Percentiles rank a stretch among this genome's conserved stretches.
These are phyloP conservation scores for Oreotragus oreotragus DNA, from an alignment of 2,113 vertebrate genomes.

Conservation along the genomic window DNA sequence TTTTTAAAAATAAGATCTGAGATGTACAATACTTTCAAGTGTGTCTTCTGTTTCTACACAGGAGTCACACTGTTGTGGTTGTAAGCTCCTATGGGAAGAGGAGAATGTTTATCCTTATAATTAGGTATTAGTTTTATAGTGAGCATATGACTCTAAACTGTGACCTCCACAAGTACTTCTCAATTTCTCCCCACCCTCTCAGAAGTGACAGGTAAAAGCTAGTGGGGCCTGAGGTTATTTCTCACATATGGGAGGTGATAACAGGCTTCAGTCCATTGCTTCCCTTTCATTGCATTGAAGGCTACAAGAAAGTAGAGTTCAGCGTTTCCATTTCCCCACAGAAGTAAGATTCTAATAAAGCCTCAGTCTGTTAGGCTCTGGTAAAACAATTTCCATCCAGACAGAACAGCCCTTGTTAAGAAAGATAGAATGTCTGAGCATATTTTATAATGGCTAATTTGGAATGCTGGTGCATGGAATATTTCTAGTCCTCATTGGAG, in stretches of 20 bases:
- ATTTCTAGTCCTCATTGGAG: background rate
- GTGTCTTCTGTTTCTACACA: background rate
- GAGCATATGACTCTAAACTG: no score
- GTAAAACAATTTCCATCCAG: background rate
- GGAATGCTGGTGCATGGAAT: background rate
- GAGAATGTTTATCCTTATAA: background rate
- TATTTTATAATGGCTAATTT: background rate
- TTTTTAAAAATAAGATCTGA: background rate
- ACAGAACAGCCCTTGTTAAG: background rate
- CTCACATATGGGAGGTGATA: fast-evolving
- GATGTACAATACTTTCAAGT: background rate
- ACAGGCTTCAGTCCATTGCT: background rate
- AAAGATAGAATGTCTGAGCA: background rate
- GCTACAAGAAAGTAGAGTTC: background rate
- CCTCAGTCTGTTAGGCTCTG: background rate
- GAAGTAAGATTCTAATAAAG: background rate
- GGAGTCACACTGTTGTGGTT: background rate
- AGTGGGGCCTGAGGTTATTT: background rate
- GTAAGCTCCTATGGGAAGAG: background rate
- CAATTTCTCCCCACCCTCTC: background rate
- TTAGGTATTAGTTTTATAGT: background rate
- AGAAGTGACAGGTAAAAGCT: background rate
- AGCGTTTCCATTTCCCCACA: background rate
- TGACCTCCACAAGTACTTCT: background rate
- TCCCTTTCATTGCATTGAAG: background rate